Conservation (phyloP, 2,113 vertebrate species). For the Zosterops lateralis region DNA sequence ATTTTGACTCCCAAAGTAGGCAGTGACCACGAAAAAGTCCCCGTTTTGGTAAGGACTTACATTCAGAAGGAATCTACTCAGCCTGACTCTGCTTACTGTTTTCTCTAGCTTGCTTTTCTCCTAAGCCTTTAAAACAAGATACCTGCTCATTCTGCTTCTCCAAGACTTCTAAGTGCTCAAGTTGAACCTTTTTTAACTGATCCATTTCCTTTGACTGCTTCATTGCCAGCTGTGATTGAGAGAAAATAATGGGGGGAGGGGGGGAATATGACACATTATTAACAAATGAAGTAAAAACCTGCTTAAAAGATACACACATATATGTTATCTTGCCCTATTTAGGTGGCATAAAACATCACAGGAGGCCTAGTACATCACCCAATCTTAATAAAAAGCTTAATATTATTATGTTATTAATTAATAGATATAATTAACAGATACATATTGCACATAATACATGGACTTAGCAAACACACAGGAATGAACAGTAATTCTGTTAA, state of each 20-base stretch:
- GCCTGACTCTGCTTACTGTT: background rate
- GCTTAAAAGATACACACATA: background rate
- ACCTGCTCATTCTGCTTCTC: slow-evolving; percentile 99
- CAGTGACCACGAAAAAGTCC: background rate
- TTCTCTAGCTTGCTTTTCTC: background rate
- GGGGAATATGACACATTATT: background rate
- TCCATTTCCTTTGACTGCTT: slow-evolving; percentile 98
- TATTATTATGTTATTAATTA: background rate
- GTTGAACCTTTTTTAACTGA: slow-evolving; percentile 92
- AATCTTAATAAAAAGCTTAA: background rate
- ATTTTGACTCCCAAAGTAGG: background rate
- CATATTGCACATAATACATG: background rate
- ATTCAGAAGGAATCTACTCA: background rate
- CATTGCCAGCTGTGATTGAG: slow-evolving; percentile 86
- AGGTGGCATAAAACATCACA: background rate
- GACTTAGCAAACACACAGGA: background rate
- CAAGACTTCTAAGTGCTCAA: slow-evolving; percentile 92
- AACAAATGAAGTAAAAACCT: background rate
- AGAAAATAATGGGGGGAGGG: background rate
- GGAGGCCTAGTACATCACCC: background rate
- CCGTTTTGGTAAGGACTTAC: background rate
- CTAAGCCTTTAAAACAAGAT: slow-evolving; percentile 43
- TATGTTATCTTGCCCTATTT: background rate
- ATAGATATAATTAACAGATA: background rate
- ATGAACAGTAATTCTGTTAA: background rate